phyloP scores from a whole-genome alignment of 2,113 vertebrate species.

The Ardeotis arabs region DNA sequence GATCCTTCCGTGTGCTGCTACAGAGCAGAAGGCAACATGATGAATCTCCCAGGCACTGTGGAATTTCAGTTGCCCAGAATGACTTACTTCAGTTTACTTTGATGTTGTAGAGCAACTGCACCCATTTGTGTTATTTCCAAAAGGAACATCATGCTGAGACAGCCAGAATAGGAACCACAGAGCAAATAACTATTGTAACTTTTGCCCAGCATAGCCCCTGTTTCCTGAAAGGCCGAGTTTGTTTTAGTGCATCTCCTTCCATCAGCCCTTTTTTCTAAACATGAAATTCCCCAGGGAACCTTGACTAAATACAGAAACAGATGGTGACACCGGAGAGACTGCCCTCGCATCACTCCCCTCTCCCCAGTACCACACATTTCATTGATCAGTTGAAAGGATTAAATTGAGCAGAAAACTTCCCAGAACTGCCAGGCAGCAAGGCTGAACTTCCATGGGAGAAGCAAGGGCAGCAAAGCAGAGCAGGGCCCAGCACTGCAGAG shows the following conservation, averaged over 20 bases:
- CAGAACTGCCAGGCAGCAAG: background rate
- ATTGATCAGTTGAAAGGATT: slow-evolving; percentile 44
- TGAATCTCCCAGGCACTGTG: background rate
- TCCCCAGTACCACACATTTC: background rate
- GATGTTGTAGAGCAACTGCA: background rate
- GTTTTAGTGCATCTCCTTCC: slow-evolving; percentile 17
- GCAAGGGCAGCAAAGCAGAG: background rate
- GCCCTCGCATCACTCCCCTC: background rate
- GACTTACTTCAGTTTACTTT: background rate
- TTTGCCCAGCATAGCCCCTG: background rate
- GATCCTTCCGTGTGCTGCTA: background rate
- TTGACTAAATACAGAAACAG: slow-evolving; percentile 40
- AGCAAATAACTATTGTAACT: slow-evolving; percentile 44
- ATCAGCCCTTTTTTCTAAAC: slow-evolving; percentile 28
- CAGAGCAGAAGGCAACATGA: background rate
- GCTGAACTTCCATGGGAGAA: background rate
- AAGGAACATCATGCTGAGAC: background rate
- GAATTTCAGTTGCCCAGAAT: slow-evolving; percentile 1
- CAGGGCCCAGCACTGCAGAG: background rate
- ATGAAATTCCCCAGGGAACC: slow-evolving; percentile 10
- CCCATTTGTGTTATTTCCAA: background rate
- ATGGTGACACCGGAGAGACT: slow-evolving; percentile 23
- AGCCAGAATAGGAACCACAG: slow-evolving; percentile 28
- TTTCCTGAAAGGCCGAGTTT: slow-evolving; percentile 35
- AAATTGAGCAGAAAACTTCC: slow-evolving; percentile 49